phyloP scores from a whole-genome alignment of 1,140 invertebrate species.

The Drosophila baimaii region DNA sequence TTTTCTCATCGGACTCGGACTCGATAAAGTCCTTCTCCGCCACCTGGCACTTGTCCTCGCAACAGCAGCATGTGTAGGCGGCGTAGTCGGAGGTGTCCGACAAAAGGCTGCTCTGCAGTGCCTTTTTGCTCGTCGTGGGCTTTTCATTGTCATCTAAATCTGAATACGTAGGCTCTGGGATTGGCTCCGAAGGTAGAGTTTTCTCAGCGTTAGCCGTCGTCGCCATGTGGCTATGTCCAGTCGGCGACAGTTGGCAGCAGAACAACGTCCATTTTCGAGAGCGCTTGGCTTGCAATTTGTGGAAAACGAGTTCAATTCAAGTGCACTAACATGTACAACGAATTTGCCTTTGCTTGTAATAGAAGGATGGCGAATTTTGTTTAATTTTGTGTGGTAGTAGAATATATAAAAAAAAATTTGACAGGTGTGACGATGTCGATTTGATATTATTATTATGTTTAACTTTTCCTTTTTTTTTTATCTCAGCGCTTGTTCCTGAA shows the following conservation, averaged over 20 bases:
- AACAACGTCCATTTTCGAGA: slow-evolving; percentile 57
- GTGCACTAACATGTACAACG: slow-evolving; percentile 24
- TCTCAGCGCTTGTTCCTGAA: no score
- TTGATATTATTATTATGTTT: no score
- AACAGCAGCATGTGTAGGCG: slow-evolving; percentile 56
- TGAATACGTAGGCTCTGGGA: not conserved
- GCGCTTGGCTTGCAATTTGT: slow-evolving; percentile 12
- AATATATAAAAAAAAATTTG: not conserved
- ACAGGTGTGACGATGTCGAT: not conserved
- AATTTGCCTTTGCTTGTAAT: slow-evolving; percentile 9
- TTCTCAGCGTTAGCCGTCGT: slow-evolving; percentile 15
- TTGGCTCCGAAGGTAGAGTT: not conserved
- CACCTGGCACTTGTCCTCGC: slow-evolving; percentile 38
- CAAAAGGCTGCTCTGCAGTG: not conserved
- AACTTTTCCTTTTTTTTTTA: no score
- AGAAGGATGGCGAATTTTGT: not conserved
- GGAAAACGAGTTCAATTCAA: no score
- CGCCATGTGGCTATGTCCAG: slow-evolving; percentile 48
- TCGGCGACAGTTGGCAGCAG: slow-evolving; percentile 24
- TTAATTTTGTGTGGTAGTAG: not conserved
- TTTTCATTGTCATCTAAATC: not conserved
- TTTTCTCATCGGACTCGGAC: slow-evolving; percentile 26
- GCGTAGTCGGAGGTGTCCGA: slow-evolving; percentile 34
- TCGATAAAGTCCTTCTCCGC: slow-evolving; percentile 42
- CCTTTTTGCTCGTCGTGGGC: slow-evolving; percentile 18